Conservation (phyloP, 2,888 invertebrate genomes). For the Patella ulyssiponensis region DNA sequence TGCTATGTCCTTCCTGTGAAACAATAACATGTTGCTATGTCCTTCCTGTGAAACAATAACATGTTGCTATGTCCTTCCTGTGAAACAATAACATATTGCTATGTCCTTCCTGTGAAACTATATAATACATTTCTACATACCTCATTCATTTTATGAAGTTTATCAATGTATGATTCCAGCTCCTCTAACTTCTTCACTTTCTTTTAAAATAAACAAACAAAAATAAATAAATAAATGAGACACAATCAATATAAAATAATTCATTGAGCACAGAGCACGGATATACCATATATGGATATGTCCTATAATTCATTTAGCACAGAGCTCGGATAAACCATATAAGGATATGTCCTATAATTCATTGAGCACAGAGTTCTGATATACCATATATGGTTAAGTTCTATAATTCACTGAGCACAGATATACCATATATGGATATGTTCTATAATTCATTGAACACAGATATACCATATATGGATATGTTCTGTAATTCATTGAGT, state of each 20-base stretch:
- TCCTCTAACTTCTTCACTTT: constrained; percentile 35
- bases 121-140: constrained; percentile 23
- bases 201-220: constrained; percentile 23
- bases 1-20: too few relatives aligned
- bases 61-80: too few relatives aligned
- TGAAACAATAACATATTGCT: too few relatives aligned
- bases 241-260: not conserved
- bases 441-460: too few relatives aligned
- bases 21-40: too few relatives aligned
- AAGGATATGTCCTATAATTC: not conserved
- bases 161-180: constrained; percentile 30
- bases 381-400: not conserved
- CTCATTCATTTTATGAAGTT: constrained; percentile 36
- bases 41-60: too few relatives aligned
- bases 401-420: not conserved
- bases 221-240: not conserved
- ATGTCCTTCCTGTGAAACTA: too few relatives aligned
- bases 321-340: not conserved
- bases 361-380: too few relatives aligned
- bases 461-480: not conserved
- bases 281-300: not conserved
- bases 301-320: not conserved
- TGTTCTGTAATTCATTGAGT: not conserved
- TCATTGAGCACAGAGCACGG: not conserved
- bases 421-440: not conserved